Percentiles rank a stretch among this genome's conserved stretches.
These are phyloP conservation scores for Holotrichia oblita DNA, from an alignment of 1,140 invertebrate species.

Conservation along the genomic window DNA sequence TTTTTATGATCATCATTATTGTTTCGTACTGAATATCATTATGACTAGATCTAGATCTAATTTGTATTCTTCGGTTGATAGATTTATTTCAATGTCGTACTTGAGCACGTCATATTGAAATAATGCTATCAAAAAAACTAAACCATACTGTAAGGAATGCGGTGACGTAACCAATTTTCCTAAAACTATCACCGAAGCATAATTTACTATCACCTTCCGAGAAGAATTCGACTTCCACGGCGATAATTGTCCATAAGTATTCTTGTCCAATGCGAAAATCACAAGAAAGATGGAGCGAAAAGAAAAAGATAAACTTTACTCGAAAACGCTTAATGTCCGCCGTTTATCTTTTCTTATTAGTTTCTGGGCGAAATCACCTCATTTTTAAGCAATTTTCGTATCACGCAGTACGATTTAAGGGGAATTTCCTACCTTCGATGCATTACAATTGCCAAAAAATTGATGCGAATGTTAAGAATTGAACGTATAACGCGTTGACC, in stretches of 20 bases:
- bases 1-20: too few species aligned
- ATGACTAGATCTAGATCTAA: too few species aligned
- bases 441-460: conserved; percentile 5
- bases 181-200: conserved; percentile 6
- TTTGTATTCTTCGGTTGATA: too few species aligned
- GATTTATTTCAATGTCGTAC: too few species aligned
- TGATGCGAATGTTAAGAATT: neutral
- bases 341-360: conserved; percentile 13
- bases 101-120: neutral
- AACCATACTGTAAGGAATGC: neutral
- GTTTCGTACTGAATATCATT: too few species aligned
- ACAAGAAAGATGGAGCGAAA: neutral
- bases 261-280: neutral
- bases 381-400: conserved; percentile 21
- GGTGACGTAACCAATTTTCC: neutral
- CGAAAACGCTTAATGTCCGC: neutral
- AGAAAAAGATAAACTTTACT: neutral
- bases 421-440: neutral
- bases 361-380: conserved; percentile 7
- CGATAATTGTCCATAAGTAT: conserved; percentile 19
- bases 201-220: neutral
- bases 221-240: neutral
- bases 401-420: conserved; percentile 1
- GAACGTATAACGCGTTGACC: neutral
- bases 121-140: conserved; percentile 6